Evolutionary conservation across 2,888 invertebrate genomes (phyloP).

Genomic region (Drosophila barbarae): DNA sequence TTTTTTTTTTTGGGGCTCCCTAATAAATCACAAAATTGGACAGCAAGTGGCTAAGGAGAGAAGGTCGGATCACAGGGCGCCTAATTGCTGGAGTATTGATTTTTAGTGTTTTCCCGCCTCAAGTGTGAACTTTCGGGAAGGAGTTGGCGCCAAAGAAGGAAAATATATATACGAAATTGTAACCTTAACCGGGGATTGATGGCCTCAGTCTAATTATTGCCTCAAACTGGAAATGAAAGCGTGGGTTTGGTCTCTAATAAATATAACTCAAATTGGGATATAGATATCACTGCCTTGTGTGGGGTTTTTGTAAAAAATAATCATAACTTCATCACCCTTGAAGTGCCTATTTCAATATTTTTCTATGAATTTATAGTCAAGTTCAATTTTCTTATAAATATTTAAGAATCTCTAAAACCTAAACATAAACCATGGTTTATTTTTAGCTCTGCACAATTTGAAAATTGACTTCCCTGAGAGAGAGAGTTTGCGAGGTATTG

Average conservation of each 20-base stretch:
- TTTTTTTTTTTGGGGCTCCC: constrained; percentile 11
- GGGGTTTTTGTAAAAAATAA: neutral
- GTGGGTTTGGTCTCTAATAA: neutral
- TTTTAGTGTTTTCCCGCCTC: constrained; percentile 20
- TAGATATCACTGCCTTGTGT: neutral
- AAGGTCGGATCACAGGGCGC: constrained; percentile 27
- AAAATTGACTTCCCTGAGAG: constrained; percentile 11
- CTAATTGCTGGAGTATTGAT: constrained; percentile 45
- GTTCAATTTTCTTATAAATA: too few relatives aligned
- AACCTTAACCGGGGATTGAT: constrained; percentile 40
- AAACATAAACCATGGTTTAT: neutral
- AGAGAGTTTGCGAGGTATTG: constrained; percentile 6
- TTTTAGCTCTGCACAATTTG: neutral
- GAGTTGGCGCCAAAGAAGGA: constrained; percentile 22
- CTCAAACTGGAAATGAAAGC: neutral
- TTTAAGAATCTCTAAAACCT: neutral
- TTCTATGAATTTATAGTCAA: neutral
- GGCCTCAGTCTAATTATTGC: constrained; percentile 10
- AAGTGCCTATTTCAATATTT: neutral
- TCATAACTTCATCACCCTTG: neutral
- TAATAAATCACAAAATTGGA: constrained; percentile 52
- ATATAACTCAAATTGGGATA: neutral
- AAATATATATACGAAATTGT: constrained; percentile 5
- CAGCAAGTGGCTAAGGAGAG: constrained; percentile 11
- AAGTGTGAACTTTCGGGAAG: constrained; percentile 24